These are phyloP conservation scores for Whitmania pigra DNA, from an alignment of 1,140 invertebrate species.

Conservation along the genomic window DNA sequence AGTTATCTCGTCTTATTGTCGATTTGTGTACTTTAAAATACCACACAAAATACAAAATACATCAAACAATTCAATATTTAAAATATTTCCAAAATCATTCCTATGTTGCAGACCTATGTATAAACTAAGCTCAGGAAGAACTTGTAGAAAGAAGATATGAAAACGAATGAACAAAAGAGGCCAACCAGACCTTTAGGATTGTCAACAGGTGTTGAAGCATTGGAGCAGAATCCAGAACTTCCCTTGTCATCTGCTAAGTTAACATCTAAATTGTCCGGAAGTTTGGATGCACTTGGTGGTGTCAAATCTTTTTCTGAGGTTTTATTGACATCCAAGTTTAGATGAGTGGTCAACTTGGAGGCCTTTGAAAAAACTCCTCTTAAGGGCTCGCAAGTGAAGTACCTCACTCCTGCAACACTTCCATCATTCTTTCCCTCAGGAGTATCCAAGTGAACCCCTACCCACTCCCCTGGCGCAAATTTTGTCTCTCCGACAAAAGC, in stretches of 20 bases:
- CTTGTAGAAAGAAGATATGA: no score
- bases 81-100: no score
- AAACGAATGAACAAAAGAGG: no score
- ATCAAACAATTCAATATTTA: no score
- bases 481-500: constrained; percentile 90
- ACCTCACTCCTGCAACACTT: constrained; percentile 40
- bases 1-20: no score
- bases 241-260: neutral
- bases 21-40: no score
- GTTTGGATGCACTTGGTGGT: neutral
- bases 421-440: constrained; percentile 46
- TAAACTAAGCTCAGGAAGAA: no score
- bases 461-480: constrained; percentile 43
- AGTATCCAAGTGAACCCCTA: constrained; percentile 41
- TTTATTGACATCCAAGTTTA: neutral
- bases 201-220: constrained; percentile 7
- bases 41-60: no score
- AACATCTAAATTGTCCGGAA: neutral
- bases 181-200: no score
- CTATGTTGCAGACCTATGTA: no score
- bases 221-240: constrained; percentile 1
- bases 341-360: constrained; percentile 63
- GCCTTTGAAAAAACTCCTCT: constrained; percentile 83
- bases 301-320: neutral
- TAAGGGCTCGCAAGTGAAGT: constrained; percentile 74